phyloP scores from a whole-genome alignment of 1,140 invertebrate species.

The Leguminivora glycinivorella region DNA sequence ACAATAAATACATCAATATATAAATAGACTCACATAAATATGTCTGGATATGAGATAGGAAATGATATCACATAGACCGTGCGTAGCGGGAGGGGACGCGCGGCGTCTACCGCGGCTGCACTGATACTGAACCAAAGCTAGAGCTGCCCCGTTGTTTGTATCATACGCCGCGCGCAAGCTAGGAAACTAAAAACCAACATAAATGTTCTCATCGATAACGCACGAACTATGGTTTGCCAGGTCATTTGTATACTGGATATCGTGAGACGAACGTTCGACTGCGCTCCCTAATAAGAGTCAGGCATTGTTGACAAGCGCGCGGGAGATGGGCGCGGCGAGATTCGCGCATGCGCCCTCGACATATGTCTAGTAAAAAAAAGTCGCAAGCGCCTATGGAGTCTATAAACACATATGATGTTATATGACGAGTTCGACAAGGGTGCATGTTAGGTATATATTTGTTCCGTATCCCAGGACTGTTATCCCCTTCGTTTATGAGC shows the following conservation, averaged over 20 bases:
- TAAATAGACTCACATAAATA: constrained; percentile 52
- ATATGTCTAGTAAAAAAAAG: background rate
- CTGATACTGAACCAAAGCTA: constrained; percentile 47
- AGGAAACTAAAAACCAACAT: background rate
- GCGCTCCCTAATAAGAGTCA: background rate
- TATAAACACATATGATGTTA: background rate
- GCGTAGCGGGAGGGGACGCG: constrained; percentile 32
- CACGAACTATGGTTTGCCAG: background rate
- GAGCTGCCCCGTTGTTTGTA: constrained; percentile 1
- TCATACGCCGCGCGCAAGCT: background rate
- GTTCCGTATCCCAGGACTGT: background rate
- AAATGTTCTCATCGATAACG: background rate
- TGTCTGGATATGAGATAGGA: constrained; percentile 44
- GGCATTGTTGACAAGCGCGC: constrained; percentile 27
- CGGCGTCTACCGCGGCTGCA: constrained; percentile 51
- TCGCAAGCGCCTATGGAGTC: background rate
- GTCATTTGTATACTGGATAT: background rate
- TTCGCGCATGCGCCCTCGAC: constrained; percentile 16
- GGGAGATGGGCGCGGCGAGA: constrained; percentile 25
- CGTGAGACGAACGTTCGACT: background rate
- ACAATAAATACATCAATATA: constrained; percentile 21
- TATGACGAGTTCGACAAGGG: background rate
- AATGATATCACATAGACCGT: constrained; percentile 54
- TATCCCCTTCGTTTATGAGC: background rate
- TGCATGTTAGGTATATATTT: constrained; percentile 7